Evolutionary conservation across 2,888 invertebrate species (phyloP).

Genomic region (Hemaris fuciformis): DNA sequence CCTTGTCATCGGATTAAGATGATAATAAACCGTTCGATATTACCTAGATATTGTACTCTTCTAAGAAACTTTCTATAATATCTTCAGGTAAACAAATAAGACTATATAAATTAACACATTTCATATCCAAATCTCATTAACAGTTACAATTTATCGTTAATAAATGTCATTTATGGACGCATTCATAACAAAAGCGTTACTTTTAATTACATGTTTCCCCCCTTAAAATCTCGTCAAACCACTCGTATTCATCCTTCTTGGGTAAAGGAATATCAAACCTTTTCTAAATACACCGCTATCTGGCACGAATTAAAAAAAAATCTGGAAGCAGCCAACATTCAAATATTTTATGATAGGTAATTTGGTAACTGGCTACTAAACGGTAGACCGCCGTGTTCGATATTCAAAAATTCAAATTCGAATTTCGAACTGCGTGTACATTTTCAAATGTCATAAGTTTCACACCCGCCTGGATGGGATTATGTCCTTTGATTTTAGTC

Average conservation of each 20-base stretch:
- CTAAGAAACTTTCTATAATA: background rate
- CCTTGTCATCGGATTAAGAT: no score
- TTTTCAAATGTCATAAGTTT: conserved; percentile 72
- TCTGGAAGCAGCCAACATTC: conserved; percentile 12
- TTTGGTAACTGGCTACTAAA: conserved; percentile 31
- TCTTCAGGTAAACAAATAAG: background rate
- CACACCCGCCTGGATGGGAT: conserved; percentile 52
- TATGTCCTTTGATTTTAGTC: conserved; percentile 18
- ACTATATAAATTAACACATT: background rate
- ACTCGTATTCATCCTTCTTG: background rate
- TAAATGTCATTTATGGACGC: background rate
- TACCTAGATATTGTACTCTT: background rate
- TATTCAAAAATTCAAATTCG: conserved; percentile 56
- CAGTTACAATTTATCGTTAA: background rate
- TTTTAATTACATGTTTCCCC: background rate
- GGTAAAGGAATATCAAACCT: background rate
- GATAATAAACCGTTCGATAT: no score
- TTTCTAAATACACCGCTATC: conserved; percentile 9
- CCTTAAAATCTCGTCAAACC: background rate
- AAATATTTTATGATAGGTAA: conserved; percentile 19
- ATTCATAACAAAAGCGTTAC: background rate
- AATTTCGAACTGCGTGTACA: conserved; percentile 50
- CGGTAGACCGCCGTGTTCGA: conserved; percentile 36
- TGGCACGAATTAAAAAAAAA: conserved; percentile 9
- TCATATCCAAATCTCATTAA: background rate